Evolutionary conservation across 2,888 invertebrate species (phyloP), one percentile per base, ranked within the genome.

Genomic region (Rotaria socialis): DNA sequence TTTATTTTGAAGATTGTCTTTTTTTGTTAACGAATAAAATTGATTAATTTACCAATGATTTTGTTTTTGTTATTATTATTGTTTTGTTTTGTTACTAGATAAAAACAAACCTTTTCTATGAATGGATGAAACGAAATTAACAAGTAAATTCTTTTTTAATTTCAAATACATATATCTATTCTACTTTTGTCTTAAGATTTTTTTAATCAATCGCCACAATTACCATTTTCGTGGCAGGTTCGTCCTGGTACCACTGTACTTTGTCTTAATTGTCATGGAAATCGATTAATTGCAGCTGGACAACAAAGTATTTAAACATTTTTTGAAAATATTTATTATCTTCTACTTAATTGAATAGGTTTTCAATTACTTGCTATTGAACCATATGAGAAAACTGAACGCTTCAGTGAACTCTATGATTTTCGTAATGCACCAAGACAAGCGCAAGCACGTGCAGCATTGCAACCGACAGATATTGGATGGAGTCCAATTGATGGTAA

Each of bases 341-440:
- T 11, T 80, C 5, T 47, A 47, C 47, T 43, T 47, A 24, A 80
- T n/a, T 47, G 19, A 47, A 80, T 80, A 80, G 80, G 10, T 24
- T 80, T 80, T 80, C 80, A 80, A 47, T 80, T 80, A 47, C 10
- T 80, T 8, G 47, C 80, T 11, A 80, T 80, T 47, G 47, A 80
- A 14, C 24, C 22, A 80, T 24, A 8, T 47, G 47, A 47, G 24
- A 14, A n/a, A 3, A 47, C n/a, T 14, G 80, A 80, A 80, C 80
- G n/a, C 24, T 80, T 80, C 5, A n/a, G 0, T 47, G 47, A 80
- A 80, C 2, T 47, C 10, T 6, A 8, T 80, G 80, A 80, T 47
- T 47, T 80, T 47, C 80, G 80, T 24, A 80, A 43, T 80, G 24
- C 22, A 67, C 4, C 11, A 35, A 67, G 35, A 67, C 35, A 11